These are phyloP conservation scores for Prietella phreatophila DNA, from an alignment of 2,113 vertebrate genomes.

Conservation along the genomic window DNA sequence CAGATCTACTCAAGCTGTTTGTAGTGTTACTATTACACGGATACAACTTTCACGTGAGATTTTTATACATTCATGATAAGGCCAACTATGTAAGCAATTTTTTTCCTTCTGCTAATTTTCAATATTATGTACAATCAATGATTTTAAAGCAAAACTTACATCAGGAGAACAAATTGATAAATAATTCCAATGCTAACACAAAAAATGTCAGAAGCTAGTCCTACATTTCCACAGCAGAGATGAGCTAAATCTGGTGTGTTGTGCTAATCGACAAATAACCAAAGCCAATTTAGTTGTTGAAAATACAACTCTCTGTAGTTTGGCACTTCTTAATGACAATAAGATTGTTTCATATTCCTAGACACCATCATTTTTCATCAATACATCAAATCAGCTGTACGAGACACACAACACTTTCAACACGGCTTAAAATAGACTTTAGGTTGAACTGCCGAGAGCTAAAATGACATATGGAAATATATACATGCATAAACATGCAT, in stretches of 20 bases:
- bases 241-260: no score
- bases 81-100: neutral
- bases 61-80: neutral
- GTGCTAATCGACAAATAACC: neutral
- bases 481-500: neutral
- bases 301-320: neutral
- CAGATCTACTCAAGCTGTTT: neutral
- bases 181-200: neutral
- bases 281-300: neutral
- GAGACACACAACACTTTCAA: constrained; percentile 43
- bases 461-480: constrained; percentile 2
- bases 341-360: neutral
- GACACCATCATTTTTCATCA: neutral
- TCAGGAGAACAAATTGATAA: neutral
- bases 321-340: neutral
- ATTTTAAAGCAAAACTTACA: neutral
- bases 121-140: neutral
- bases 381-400: neutral
- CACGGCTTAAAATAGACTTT: constrained; percentile 63
- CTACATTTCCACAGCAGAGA: neutral
- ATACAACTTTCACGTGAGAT: neutral
- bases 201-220: neutral
- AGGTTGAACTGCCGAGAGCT: neutral
- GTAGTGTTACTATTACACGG: neutral
- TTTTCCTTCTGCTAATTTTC: neutral